These are phyloP conservation scores for Polyodon spathula DNA, from an alignment of 2,113 vertebrate species.

Conservation along the genomic window DNA sequence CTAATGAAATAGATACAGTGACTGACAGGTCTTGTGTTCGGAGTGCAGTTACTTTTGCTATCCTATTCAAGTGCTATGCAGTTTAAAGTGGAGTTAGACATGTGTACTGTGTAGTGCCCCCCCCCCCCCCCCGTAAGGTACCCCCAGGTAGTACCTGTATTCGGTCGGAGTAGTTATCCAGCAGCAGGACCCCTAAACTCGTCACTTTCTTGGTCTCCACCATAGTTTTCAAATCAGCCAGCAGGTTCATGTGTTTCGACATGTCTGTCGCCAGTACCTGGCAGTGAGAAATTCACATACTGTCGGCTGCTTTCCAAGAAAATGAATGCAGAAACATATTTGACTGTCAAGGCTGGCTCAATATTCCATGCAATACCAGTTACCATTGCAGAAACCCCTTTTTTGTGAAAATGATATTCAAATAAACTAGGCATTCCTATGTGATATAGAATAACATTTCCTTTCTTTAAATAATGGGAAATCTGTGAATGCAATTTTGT, in stretches of 20 bases:
- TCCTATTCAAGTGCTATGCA: too few relatives aligned
- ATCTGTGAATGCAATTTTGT: too few relatives aligned
- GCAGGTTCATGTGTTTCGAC: constrained; percentile 90
- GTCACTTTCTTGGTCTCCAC: constrained; percentile 96
- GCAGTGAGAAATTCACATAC: not conserved
- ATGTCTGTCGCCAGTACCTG: constrained; percentile 89
- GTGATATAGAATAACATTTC: too few relatives aligned
- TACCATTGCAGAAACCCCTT: too few relatives aligned
- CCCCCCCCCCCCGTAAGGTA: not conserved
- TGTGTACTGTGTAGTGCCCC: not conserved
- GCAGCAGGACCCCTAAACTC: constrained; percentile 74
- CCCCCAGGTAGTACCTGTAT: constrained; percentile 65
- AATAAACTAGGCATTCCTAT: too few relatives aligned
- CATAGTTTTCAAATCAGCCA: constrained; percentile 90
- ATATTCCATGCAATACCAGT: too few relatives aligned
- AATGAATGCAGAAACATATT: not conserved
- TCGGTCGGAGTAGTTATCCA: constrained; percentile 85
- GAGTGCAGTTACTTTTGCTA: too few relatives aligned
- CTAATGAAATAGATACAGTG: too few relatives aligned
- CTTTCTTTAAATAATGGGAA: too few relatives aligned
- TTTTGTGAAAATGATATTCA: too few relatives aligned
- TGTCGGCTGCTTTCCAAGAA: not conserved
- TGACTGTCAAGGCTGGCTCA: not conserved
- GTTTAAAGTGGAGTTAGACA: too few relatives aligned
- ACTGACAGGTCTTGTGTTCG: too few relatives aligned